These are phyloP conservation scores for Caenorhabditis auriculariae DNA, from an alignment of 2,888 invertebrate species.

Conservation along the genomic window DNA sequence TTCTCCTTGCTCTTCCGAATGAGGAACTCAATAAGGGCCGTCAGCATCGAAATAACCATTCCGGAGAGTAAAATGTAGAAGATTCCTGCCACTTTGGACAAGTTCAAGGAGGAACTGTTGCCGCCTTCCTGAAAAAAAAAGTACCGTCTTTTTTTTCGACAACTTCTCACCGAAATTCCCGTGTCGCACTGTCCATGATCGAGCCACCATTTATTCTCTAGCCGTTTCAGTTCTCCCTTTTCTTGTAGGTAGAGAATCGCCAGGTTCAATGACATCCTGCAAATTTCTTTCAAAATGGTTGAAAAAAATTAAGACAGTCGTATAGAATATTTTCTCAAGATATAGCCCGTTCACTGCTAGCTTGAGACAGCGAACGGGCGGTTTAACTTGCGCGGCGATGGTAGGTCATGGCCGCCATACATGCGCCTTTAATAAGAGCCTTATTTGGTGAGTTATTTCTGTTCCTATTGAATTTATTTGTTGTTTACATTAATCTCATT, in stretches of 20 bases:
- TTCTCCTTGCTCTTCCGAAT: conserved; percentile 64
- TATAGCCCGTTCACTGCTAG: no score
- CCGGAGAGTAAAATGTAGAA: conserved; percentile 97
- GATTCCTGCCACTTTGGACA: conserved; percentile 83
- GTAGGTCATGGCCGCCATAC: no score
- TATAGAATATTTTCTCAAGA: no score
- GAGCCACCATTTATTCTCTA: conserved; percentile 95
- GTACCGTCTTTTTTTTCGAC: conserved; percentile 56
- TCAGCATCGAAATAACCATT: conserved; percentile 82
- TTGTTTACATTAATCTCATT: no score
- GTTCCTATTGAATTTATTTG: no score
- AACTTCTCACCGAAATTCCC: conserved; percentile 42
- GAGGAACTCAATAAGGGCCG: conserved; percentile 91
- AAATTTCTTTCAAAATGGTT: conserved; percentile 2
- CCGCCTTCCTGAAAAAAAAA: conserved; percentile 31
- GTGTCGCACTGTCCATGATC: conserved; percentile 71
- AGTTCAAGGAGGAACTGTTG: conserved; percentile 70
- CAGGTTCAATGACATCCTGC: conserved; percentile 86
- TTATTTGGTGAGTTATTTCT: no score
- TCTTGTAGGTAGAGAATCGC: conserved; percentile 82
- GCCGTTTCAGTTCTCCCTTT: conserved; percentile 83
- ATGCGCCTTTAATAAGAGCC: no score
- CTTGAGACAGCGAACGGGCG: no score
- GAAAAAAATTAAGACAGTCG: background rate
- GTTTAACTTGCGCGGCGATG: no score